These are phyloP conservation scores for Thelohanellus kitauei DNA, from an alignment of 30 jellyfish, hydroid and myxozoan genomes.

Conservation along the genomic window DNA sequence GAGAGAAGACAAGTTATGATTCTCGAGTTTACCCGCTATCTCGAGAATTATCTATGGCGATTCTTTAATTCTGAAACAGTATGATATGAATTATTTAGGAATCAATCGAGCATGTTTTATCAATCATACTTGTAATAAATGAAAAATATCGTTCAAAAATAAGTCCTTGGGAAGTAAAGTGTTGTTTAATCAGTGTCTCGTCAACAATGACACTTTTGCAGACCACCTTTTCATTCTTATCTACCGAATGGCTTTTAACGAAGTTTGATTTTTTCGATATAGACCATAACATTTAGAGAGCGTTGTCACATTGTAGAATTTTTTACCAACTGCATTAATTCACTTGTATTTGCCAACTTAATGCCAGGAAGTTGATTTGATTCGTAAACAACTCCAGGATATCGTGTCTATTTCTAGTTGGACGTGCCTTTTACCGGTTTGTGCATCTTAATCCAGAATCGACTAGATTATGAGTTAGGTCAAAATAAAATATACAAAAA, in stretches of 20 bases:
- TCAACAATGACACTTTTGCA: too few species aligned
- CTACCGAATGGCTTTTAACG: too few species aligned
- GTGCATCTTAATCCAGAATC: slow-evolving; percentile 3
- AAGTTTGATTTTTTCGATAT: too few species aligned
- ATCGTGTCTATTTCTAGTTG: slow-evolving; percentile 39
- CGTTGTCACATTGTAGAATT: background rate
- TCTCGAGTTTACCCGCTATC: slow-evolving; percentile 38
- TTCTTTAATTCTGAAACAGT: slow-evolving; percentile 22
- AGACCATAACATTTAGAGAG: background rate
- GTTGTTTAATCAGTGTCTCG: background rate
- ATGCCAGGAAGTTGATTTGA: slow-evolving; percentile 53
- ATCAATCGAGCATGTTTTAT: slow-evolving; percentile 35
- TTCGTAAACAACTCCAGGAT: slow-evolving; percentile 53
- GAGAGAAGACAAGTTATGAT: too few species aligned
- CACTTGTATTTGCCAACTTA: background rate
- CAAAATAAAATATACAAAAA: background rate
- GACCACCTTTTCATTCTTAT: too few species aligned
- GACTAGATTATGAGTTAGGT: background rate
- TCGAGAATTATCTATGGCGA: slow-evolving; percentile 64
- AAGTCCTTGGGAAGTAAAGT: slow-evolving; percentile 78
- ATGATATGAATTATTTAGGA: slow-evolving; percentile 10
- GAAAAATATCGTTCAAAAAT: slow-evolving; percentile 54
- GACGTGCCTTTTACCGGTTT: slow-evolving; percentile 43
- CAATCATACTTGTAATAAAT: slow-evolving; percentile 39
- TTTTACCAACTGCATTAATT: background rate